phyloP scores from a whole-genome alignment of 2,113 vertebrate species.

The Gulo gulo region DNA sequence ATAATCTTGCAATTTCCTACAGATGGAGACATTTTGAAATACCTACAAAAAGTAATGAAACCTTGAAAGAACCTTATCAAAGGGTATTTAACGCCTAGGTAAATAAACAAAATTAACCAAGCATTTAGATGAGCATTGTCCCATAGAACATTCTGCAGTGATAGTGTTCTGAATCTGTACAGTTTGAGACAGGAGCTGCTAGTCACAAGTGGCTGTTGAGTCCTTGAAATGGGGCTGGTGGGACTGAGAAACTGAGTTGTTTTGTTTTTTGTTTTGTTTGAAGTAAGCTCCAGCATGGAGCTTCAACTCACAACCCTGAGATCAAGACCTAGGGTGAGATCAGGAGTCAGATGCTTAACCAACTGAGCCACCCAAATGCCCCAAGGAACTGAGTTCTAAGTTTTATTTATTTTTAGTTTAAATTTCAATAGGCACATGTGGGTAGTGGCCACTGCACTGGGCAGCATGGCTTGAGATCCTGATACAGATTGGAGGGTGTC shows the following conservation, averaged over 20 bases:
- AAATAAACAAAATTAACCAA: background rate
- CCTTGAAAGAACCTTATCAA: background rate
- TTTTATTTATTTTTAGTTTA: slow-evolving; percentile 10
- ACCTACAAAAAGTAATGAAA: background rate
- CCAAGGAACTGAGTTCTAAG: background rate
- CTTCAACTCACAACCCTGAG: background rate
- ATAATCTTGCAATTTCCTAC: background rate
- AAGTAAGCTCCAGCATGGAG: background rate
- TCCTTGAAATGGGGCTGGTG: background rate
- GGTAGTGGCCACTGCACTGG: background rate
- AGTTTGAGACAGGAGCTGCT: background rate
- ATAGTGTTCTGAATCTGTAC: background rate
- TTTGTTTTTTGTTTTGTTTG: background rate
- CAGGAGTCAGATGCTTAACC: background rate
- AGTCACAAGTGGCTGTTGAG: background rate
- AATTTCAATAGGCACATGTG: background rate
- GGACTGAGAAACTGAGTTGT: background rate
- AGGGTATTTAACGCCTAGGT: background rate
- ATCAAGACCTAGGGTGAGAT: background rate
- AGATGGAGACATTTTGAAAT: background rate
- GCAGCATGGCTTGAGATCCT: background rate
- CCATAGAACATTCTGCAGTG: background rate
- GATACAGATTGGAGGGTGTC: background rate
- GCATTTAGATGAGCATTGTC: background rate
- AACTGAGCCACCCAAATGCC: background rate